Base-by-base conservation (phyloP, 2,888 invertebrate species). In the Incurvaria masculella region DNA sequence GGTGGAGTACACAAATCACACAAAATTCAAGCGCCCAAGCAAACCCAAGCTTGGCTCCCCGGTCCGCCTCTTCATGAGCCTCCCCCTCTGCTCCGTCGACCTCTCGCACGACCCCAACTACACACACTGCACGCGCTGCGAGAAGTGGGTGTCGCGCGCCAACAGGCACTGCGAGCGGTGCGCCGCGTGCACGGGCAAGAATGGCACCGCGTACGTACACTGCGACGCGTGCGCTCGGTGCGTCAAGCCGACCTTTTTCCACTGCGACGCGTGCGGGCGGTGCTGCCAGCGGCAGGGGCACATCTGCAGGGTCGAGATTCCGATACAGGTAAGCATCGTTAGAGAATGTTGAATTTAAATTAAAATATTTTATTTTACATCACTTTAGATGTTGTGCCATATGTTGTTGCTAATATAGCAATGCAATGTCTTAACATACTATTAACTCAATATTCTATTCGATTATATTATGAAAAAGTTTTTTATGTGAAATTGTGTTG, bases 11-110 rank as follows among this genome's bases (percentile, higher is more conserved):
- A 83, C 83, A 46, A 92, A 93, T 69, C 92, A 92, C 71, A 80
- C 81, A 42, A 76, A 86, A 56, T 91, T 89, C 68, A 81, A 80
- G 53, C 70, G 78, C 27, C 76, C 72, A 44, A 82, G 82, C 19
- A 80, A 85, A 19, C 89, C 84, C 1, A 89, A 88, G 62, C 75
- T 84, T 21, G 91, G 91, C 0, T 94, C 94, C 0, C 93, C 94
- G 0, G 90, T 95, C 1, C 80, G 96, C 14, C 83, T 96, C 56
- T 96, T 93, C 61, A 95, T 94, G 2, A 95, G 94, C 66, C 69
- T 94, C 18, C 79, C 84, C 1, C 65, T 82, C 1, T 59, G 68
- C 43, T 81, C 75, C 1, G 70, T 79, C 19, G 67, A 73, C 50
- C 54, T 79, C 21, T 73, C 76, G 0, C 69, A 72, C 3, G 70